Conservation (phyloP, 1,140 invertebrate species). For the Scaptomyza montana region DNA sequence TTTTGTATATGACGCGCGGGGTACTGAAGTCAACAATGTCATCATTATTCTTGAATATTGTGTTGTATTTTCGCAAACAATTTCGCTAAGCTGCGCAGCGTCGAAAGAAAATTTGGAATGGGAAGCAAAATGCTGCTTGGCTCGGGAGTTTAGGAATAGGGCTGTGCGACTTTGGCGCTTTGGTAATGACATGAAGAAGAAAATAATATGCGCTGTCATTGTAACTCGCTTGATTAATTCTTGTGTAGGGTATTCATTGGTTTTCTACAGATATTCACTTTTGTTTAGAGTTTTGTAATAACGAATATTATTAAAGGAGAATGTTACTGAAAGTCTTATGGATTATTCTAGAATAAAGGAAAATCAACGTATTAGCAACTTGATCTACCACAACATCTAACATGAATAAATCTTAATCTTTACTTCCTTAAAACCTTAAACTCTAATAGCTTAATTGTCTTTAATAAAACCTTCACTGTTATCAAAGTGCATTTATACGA, state of each 20-base stretch:
- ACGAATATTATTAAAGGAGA: too few relatives aligned
- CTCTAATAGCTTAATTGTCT: too few relatives aligned
- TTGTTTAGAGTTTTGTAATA: too few relatives aligned
- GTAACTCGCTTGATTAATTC: conserved; percentile 82
- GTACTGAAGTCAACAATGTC: conserved; percentile 81
- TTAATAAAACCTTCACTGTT: too few relatives aligned
- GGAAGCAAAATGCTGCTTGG: background rate
- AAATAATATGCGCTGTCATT: conserved; percentile 82
- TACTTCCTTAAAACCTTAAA: too few relatives aligned
- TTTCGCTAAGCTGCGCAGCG: conserved; percentile 76
- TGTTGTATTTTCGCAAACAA: conserved; percentile 82
- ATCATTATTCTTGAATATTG: conserved; percentile 83
- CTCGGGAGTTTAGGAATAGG: background rate
- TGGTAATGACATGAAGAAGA: conserved; percentile 73
- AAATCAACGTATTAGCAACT: too few relatives aligned
- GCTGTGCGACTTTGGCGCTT: conserved; percentile 35
- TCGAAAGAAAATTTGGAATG: conserved; percentile 17
- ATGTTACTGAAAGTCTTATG: too few relatives aligned
- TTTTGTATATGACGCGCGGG: conserved; percentile 68
- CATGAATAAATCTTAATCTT: too few relatives aligned
- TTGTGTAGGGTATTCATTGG: conserved; percentile 45
- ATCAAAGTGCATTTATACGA: too few relatives aligned
- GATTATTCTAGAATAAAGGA: too few relatives aligned
- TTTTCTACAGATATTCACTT: background rate
- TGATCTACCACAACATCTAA: too few relatives aligned